Conservation (phyloP, 2,113 vertebrate species). For the Turdus rufiventris region DNA sequence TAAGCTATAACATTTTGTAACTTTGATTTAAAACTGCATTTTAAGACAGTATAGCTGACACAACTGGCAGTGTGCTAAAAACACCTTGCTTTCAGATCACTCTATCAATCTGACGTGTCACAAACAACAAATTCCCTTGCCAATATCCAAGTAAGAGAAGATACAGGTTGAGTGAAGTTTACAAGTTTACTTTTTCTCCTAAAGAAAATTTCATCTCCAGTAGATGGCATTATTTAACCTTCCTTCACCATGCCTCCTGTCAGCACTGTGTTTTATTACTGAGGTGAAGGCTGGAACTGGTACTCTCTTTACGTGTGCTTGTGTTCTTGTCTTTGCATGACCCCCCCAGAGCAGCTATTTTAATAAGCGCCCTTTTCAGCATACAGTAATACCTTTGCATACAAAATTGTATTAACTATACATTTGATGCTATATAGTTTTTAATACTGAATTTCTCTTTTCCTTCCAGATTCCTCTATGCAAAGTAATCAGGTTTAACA, state of each 20-base stretch:
- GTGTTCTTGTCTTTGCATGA: not conserved
- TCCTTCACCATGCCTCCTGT: not conserved
- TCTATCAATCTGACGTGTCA: not conserved
- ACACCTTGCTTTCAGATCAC: not conserved
- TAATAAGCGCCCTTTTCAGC: not conserved
- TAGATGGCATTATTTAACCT: constrained; percentile 70
- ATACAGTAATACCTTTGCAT: not conserved
- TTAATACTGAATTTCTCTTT: constrained; percentile 29
- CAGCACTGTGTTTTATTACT: not conserved
- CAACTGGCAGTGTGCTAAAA: not conserved
- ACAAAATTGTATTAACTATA: not conserved
- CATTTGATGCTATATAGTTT: not conserved
- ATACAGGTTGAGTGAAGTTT: not conserved
- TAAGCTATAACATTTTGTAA: not conserved
- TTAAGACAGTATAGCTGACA: not conserved
- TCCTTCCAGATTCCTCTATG: constrained; percentile 91
- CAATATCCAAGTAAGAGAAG: not conserved
- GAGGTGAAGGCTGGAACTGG: not conserved
- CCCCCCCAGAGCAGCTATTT: not conserved
- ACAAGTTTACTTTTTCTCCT: not conserved
- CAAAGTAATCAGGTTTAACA: constrained; percentile 99
- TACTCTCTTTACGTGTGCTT: not conserved
- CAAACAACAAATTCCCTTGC: not conserved
- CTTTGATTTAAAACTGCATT: not conserved
- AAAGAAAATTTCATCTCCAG: constrained; percentile 48